These are phyloP conservation scores for Sebastes diaconus DNA, from an alignment of 2,797 vertebrate genomes.

Conservation along the genomic window DNA sequence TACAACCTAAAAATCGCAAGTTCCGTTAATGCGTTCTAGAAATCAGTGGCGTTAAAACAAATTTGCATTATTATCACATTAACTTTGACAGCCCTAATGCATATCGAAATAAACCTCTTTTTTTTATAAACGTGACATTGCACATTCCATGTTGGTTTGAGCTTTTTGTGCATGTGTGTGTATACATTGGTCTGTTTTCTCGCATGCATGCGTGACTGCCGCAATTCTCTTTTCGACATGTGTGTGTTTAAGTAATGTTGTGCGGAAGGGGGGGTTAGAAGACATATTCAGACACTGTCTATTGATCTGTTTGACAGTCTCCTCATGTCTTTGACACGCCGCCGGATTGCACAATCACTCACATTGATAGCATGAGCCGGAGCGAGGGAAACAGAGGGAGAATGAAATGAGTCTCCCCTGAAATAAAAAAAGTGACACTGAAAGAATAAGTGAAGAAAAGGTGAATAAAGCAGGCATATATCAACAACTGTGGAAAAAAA, in stretches of 20 bases:
- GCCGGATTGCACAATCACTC: slow-evolving; percentile 75
- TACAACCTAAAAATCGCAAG: too few relatives aligned
- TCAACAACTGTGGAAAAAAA: slow-evolving; percentile 36
- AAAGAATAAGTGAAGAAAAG: slow-evolving; percentile 47
- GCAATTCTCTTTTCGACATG: background rate
- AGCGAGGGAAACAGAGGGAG: slow-evolving; percentile 25
- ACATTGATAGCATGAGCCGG: slow-evolving; percentile 68
- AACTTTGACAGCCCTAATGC: background rate
- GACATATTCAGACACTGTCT: slow-evolving; percentile 62
- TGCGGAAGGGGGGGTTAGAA: slow-evolving; percentile 20
- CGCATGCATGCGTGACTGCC: background rate
- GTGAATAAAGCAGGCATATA: slow-evolving; percentile 48
- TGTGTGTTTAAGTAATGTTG: slow-evolving; percentile 3
- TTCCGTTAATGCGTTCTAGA: too few relatives aligned
- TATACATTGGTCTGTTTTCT: background rate
- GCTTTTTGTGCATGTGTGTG: background rate
- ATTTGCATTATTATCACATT: too few relatives aligned
- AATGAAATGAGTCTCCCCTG: slow-evolving; percentile 18
- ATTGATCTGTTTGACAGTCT: slow-evolving; percentile 81
- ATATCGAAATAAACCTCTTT: background rate
- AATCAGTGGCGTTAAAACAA: too few relatives aligned
- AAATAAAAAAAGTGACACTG: slow-evolving; percentile 8
- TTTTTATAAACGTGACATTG: background rate
- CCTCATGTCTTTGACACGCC: slow-evolving; percentile 75
- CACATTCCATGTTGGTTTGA: background rate